These are phyloP conservation scores for Andrena chrysosceles DNA, from an alignment of 2,888 invertebrate species.

Conservation along the genomic window DNA sequence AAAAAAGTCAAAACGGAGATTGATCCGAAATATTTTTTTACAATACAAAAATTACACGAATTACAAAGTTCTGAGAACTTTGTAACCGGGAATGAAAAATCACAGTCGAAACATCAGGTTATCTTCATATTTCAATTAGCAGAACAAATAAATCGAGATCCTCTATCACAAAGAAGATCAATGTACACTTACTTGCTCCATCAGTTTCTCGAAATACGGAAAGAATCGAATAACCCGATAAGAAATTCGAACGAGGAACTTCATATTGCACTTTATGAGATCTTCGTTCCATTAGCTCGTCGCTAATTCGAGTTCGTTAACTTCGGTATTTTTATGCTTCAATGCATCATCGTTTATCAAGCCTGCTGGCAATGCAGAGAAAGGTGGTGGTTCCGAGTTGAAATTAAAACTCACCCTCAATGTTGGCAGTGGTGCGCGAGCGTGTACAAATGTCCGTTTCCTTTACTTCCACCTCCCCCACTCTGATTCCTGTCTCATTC, in stretches of 20 bases:
- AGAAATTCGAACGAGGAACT: conserved; percentile 19
- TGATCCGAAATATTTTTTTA: too few relatives aligned
- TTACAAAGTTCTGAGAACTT: too few relatives aligned
- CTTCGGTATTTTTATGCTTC: conserved; percentile 48
- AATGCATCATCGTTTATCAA: conserved; percentile 66
- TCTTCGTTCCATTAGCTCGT: conserved; percentile 42
- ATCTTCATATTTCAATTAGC: too few relatives aligned
- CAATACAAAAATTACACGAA: too few relatives aligned
- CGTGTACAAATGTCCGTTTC: conserved; percentile 32
- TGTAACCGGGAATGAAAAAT: too few relatives aligned
- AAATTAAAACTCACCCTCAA: conserved; percentile 62
- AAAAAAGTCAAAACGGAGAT: too few relatives aligned
- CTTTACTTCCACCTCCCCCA: conserved; percentile 9
- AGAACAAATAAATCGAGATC: too few relatives aligned
- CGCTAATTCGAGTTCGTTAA: conserved; percentile 63
- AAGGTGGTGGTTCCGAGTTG: conserved; percentile 12
- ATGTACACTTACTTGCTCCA: too few relatives aligned
- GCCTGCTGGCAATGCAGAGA: conserved; percentile 7
- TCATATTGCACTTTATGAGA: neutral
- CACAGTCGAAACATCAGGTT: too few relatives aligned
- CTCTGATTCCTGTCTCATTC: conserved; percentile 3
- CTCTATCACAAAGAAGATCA: too few relatives aligned
- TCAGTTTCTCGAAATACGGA: too few relatives aligned
- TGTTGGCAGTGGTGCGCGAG: conserved; percentile 9
- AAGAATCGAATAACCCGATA: neutral